phyloP scores from a whole-genome alignment of 2,888 invertebrate genomes.

The Seira sanloemensis region DNA sequence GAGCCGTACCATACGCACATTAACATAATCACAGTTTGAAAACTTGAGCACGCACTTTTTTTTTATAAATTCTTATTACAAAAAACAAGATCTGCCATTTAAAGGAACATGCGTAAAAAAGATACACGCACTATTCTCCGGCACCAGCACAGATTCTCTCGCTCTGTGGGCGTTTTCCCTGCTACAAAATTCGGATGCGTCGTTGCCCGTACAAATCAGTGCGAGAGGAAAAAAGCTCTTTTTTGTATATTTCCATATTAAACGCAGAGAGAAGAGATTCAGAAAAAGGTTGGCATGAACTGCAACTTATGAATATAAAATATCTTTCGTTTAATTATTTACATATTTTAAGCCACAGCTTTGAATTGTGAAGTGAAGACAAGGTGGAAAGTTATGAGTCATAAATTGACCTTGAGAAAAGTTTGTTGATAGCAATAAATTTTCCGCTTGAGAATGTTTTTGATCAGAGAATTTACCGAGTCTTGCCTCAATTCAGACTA shows the following conservation, averaged over 20 bases:
- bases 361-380: constrained; percentile 18
- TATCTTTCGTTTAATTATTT: too few relatives aligned
- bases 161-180: background rate
- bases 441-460: background rate
- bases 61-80: background rate
- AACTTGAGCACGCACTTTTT: constrained; percentile 27
- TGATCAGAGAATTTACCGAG: too few relatives aligned
- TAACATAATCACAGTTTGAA: background rate
- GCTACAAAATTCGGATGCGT: background rate
- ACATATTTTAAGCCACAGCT: constrained; percentile 3
- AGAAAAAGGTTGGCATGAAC: too few relatives aligned
- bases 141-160: background rate
- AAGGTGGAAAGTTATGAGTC: constrained; percentile 55
- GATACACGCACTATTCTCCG: too few relatives aligned
- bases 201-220: background rate
- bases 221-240: background rate
- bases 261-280: too few relatives aligned
- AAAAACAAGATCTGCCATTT: background rate
- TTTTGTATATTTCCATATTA: too few relatives aligned
- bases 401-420: constrained; percentile 57
- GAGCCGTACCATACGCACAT: background rate
- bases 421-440: constrained; percentile 60
- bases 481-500: background rate
- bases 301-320: too few relatives aligned
- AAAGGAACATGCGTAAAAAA: background rate